Evolutionary conservation across 2,888 invertebrate genomes (phyloP), one percentile per base, ranked within the genome.

Genomic region (Lordiphosa fenestrarum): DNA sequence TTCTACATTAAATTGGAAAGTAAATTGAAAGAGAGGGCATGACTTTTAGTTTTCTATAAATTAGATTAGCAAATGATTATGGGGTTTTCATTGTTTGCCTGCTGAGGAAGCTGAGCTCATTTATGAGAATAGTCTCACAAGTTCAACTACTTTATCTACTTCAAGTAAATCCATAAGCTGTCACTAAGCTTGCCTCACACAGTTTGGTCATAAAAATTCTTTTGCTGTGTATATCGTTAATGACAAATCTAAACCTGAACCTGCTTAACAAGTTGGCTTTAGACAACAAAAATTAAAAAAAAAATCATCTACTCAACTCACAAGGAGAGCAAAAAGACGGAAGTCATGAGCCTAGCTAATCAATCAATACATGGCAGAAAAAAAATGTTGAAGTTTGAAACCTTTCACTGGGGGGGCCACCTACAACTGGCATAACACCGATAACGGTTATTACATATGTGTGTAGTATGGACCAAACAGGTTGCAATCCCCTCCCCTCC

Each of bases 391-490:
- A 38, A 36, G 6, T 40, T 36, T 46, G 42, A 36, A 19, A 68
- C 74, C 65, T 72, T 71, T 71, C 71, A 69, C 73, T 73, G 50
- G 57, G 6, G 54, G 53, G 56, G 39, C 71, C 71, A 71, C 73
- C 73, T 66, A 71, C 71, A 60, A 71, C 62, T 42, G 41, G 39
- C 54, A 48, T 33, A 30, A 30, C 30, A 55, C 38, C 52, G 60
- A 69, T 76, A 77, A 77, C 77, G 69, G 77, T 81, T 84, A 80
- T 80, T 68, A 73, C 76, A 80, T 75, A 73, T 75, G 61, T 30
- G 30, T 30, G 30, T 30, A 30, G 30, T 30, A 30, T 10, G 30
- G 30, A 66, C 82, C 69, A 69, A 78, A 82, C 82, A 61, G 63
- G 82, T 80, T 83, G 36, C 25, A 33, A 38, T 44, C 36, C 36